Base-by-base conservation (phyloP, 2,888 invertebrate species). In the Nymphalis urticae region DNA sequence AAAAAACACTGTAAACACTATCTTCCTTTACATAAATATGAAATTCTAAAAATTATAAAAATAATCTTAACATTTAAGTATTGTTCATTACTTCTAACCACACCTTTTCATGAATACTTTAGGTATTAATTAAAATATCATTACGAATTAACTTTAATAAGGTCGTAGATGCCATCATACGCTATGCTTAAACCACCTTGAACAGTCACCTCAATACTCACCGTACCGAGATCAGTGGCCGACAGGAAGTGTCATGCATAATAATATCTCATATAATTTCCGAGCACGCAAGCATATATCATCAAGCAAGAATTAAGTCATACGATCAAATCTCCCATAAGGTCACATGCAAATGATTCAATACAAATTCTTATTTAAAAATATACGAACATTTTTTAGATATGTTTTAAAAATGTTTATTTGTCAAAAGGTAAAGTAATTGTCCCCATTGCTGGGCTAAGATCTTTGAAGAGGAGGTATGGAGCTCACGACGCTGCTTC, bases 181-280 rank as follows among this genome's bases (percentile, higher is more conserved):
- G 53, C 68, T 62, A 60, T 24, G 32, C 27, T 66, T 50, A 48
- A 63, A 32, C 53, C 70, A 64, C 70, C 72, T 72, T 70, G 72
- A 66, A 58, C 66, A 62, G 68, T 68, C 70, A 63, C 72, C 70
- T 70, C 72, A 68, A 66, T 72, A 68, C 63, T 68, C 72, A 68
- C 60, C 54, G 68, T 68, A 72, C 72, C 68, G 70, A 68, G 68
- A 72, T 72, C 70, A 66, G 65, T 70, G 62, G 59, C 70, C 72
- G 70, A 64, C 62, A 70, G 72, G 72, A 72, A 72, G 72, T 72
- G 72, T 68, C 70, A 62, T 68, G 70, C 70, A 72, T 72, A 70
- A 70, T 66, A 70, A 72, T 70, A 70, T 68, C 70, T 66, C 58
- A 68, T 68, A 72, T 51, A 64, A 66, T 72, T 70, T 66, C 70